These are phyloP conservation scores for Dinomys branickii DNA, from an alignment of 2,113 vertebrate species.

Conservation along the genomic window DNA sequence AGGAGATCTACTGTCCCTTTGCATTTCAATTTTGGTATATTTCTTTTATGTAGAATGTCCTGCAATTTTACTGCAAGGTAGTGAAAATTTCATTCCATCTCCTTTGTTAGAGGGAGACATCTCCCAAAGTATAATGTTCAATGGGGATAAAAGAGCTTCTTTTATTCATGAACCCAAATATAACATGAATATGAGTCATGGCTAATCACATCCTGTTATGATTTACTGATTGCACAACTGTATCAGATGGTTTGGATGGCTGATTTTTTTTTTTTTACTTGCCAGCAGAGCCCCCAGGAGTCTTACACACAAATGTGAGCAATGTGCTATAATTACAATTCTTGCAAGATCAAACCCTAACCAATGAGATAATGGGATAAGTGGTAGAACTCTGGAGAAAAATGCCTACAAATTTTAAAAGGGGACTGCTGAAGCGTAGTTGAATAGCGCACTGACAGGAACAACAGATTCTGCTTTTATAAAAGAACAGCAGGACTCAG, in stretches of 20 bases:
- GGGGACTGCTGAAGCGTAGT: accelerated
- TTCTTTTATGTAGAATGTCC: background rate
- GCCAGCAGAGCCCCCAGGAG: background rate
- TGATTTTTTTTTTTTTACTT: background rate
- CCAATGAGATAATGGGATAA: background rate
- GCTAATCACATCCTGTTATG: no score
- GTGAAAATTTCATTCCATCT: background rate
- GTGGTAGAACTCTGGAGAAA: accelerated
- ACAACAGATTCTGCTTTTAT: background rate
- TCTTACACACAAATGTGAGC: background rate
- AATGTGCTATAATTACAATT: background rate
- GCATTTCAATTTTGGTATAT: background rate
- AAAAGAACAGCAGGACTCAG: no score
- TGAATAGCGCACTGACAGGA: background rate
- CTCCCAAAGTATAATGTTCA: no score
- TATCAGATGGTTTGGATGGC: no score
- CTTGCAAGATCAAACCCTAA: background rate
- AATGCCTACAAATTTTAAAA: accelerated
- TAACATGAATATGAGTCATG: background rate
- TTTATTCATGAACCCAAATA: background rate
- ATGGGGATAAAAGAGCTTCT: background rate
- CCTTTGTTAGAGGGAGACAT: background rate
- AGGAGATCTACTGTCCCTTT: background rate
- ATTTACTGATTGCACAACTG: background rate
- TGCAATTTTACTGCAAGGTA: background rate